Percentiles rank a stretch among this genome's conserved stretches.
phyloP scores from a whole-genome alignment of 2,888 invertebrate species.

The Ypsolopha scabrella region DNA sequence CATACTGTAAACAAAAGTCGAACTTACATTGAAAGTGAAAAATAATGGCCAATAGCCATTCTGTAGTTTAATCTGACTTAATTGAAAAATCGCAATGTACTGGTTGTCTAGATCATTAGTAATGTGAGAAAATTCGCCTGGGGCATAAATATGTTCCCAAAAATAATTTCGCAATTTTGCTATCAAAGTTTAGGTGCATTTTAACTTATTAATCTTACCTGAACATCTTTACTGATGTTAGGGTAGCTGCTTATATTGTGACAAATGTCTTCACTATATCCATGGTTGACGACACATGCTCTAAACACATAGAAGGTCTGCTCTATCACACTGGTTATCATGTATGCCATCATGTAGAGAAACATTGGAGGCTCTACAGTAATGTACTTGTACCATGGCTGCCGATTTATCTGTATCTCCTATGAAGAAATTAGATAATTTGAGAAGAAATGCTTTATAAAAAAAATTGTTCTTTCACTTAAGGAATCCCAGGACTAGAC shows the following conservation, averaged over 20 bases:
- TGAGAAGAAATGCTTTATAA: background rate
- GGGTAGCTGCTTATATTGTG: slow-evolving; percentile 63
- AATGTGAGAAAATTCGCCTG: no score
- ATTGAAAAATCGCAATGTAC: no score
- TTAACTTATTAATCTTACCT: slow-evolving; percentile 52
- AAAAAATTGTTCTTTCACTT: no score
- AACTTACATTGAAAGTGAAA: no score
- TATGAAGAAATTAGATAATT: slow-evolving; percentile 14
- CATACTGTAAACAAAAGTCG: no score
- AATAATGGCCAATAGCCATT: no score
- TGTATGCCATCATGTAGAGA: slow-evolving; percentile 89
- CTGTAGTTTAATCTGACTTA: no score
- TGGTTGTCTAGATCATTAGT: no score
- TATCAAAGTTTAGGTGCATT: background rate
- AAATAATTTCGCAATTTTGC: slow-evolving; percentile 1
- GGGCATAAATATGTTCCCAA: slow-evolving; percentile 4
- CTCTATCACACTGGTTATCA: slow-evolving; percentile 84
- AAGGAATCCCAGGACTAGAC: no score
- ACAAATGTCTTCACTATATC: slow-evolving; percentile 76
- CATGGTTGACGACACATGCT: slow-evolving; percentile 81
- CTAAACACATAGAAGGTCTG: slow-evolving; percentile 83
- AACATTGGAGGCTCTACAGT: slow-evolving; percentile 91
- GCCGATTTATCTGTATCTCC: slow-evolving; percentile 14
- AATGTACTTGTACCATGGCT: slow-evolving; percentile 60
- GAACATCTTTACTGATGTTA: slow-evolving; percentile 75